Evolutionary conservation across 35 echinoderm and acorn worm species (phyloP), one percentile per base, ranked within the genome.

Genomic region (Acanthaster planci): DNA sequence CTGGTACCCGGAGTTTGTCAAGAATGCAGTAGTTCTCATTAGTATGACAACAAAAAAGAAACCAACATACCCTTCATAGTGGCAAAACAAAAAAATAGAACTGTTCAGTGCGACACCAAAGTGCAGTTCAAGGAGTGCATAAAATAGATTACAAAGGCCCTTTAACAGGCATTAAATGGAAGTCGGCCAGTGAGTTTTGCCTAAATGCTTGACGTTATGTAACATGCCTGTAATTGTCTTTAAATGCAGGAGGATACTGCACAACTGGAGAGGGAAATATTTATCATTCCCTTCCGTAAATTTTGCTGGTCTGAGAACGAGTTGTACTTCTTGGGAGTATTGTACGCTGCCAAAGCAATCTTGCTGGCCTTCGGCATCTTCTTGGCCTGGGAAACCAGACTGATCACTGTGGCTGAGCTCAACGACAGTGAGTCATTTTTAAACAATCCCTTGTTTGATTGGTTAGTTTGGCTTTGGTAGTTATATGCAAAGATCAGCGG

Each of bases 311-410:
- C 81, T 16, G 26, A 39, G 18, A 57, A 83, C 32, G 52, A 83
- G 53, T 21, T 83, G 19, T 83, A 83, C 56, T 83, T 83, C 56
- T 6, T 37, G 17, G 26, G 7, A 19, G 81, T 23, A 8, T 37
- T 83, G 30, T 83, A 83, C 38, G 81, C 23, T 8, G 38, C 81
- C 1, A 83, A 83, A 58, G 29, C 5, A 27, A 2, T 83, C 4
- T 53, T 83, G 6, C 37, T 83, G 18, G 29, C 32, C 18, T 83
- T 83, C 21, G 81, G 81, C 1, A 57, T 83, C 34, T 83, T 83
- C 38, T 37, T 83, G 22, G 81, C 81, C 2, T 83, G 81, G 81
- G 81, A 59, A 38, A 83, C 81, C 19, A 56, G 81, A 57, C 81
- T 31, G 12, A 83, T 83, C 44, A 83, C 81, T 36, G 56, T 83